These are phyloP conservation scores for rat (Rattus norvegicus) DNA, from an alignment of 2,113 vertebrate species.

Conservation along the genomic window GRCr8 NC_086023.1:66402501-66403000, in stretches of 20 bases:
- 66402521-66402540: slow-evolving; percentile 70
- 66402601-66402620: slow-evolving; percentile 54
- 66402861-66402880: slow-evolving; percentile 40
- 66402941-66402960: slow-evolving; percentile 73
- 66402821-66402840: slow-evolving; percentile 52
- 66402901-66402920: slow-evolving; percentile 68
- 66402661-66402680: slow-evolving; percentile 65
- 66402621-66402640: slow-evolving; percentile 58
- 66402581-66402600: slow-evolving; percentile 35
- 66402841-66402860: slow-evolving; percentile 63
- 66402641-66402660: slow-evolving; percentile 69
- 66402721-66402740: slow-evolving; percentile 77
- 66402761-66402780: slow-evolving; percentile 37
- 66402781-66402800: slow-evolving; percentile 56
- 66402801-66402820: slow-evolving; percentile 66
- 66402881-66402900: slow-evolving; percentile 72
- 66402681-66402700: slow-evolving; percentile 73
- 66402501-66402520: slow-evolving; percentile 85
- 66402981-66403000: neutral
- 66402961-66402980: slow-evolving; percentile 30
- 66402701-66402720: slow-evolving; percentile 54
- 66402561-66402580: slow-evolving; percentile 59
- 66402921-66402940: slow-evolving; percentile 73
- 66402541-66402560: slow-evolving; percentile 42
- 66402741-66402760: slow-evolving; percentile 48